Conservation (phyloP, 2,113 vertebrate genomes). For the Geococcyx californianus region DNA sequence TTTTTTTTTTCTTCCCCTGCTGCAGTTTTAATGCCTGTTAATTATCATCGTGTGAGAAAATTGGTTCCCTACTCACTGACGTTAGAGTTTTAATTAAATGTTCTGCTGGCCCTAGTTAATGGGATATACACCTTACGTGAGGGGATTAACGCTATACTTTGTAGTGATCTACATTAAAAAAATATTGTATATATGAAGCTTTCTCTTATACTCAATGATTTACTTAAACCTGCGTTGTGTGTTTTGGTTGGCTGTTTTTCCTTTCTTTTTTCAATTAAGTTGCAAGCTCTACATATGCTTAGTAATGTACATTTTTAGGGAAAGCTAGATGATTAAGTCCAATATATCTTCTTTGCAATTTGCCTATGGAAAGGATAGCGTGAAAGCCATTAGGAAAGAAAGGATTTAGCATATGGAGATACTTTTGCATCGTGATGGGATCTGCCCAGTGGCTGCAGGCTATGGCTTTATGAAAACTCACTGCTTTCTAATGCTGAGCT, state of each 20-base stretch:
- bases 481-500: neutral
- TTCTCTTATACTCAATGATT: neutral
- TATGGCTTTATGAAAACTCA: neutral
- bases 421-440: neutral
- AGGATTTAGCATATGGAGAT: slow-evolving; percentile 27
- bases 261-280: neutral
- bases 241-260: neutral
- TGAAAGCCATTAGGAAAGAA: slow-evolving; percentile 14
- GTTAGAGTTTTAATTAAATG: neutral
- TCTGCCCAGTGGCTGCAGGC: neutral
- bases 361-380: neutral
- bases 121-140: neutral
- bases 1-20: neutral
- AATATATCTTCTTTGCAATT: slow-evolving; percentile 20
- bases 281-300: neutral
- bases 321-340: slow-evolving; percentile 53
- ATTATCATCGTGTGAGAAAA: neutral
- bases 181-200: neutral
- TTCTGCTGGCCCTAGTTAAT: neutral
- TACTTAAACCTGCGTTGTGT: neutral
- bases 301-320: slow-evolving; percentile 20
- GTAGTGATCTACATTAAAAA: neutral
- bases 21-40: neutral
- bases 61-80: neutral
- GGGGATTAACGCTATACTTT: neutral